Conservation (phyloP, 1,140 invertebrate species). For the Hyles vespertilio region DNA sequence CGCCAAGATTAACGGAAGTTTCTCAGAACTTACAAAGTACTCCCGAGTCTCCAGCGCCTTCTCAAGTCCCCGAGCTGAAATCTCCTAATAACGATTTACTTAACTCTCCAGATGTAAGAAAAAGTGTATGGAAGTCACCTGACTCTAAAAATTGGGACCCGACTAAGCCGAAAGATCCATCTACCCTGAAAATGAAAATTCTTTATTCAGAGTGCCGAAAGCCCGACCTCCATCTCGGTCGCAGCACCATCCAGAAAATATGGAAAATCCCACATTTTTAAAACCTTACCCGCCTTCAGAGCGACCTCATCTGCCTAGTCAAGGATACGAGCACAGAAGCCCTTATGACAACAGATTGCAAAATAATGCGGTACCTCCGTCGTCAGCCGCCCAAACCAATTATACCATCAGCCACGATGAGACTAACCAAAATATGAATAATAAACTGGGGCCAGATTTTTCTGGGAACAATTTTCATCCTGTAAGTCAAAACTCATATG, state of each 20-base stretch:
- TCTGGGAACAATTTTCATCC: conserved; percentile 62
- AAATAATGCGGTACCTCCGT: conserved; percentile 39
- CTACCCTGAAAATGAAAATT: conserved; percentile 65
- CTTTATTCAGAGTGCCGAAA: conserved; percentile 80
- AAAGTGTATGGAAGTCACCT: conserved; percentile 69
- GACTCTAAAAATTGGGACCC: conserved; percentile 67
- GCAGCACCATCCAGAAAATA: conserved; percentile 58
- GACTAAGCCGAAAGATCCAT: conserved; percentile 49
- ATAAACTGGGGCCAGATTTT: conserved; percentile 57
- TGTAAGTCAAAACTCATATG: conserved; percentile 56
- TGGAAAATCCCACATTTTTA: conserved; percentile 73
- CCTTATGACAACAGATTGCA: conserved; percentile 55
- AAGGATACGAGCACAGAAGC: conserved; percentile 63
- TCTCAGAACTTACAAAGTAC: conserved; percentile 60
- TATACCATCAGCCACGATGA: conserved; percentile 69
- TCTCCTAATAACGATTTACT: conserved; percentile 56
- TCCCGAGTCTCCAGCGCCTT: conserved; percentile 52
- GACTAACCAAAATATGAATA: conserved; percentile 43
- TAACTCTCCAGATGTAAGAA: conserved; percentile 42
- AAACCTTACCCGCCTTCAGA: conserved; percentile 76
- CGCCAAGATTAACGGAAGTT: conserved; percentile 63
- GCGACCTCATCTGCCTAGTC: conserved; percentile 41
- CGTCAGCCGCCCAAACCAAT: conserved; percentile 47
- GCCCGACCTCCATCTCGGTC: conserved; percentile 80
- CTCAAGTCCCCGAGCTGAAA: conserved; percentile 52